Evolutionary conservation across 2,888 invertebrate species (phyloP).

Genomic region (Sicus ferrugineus): DNA sequence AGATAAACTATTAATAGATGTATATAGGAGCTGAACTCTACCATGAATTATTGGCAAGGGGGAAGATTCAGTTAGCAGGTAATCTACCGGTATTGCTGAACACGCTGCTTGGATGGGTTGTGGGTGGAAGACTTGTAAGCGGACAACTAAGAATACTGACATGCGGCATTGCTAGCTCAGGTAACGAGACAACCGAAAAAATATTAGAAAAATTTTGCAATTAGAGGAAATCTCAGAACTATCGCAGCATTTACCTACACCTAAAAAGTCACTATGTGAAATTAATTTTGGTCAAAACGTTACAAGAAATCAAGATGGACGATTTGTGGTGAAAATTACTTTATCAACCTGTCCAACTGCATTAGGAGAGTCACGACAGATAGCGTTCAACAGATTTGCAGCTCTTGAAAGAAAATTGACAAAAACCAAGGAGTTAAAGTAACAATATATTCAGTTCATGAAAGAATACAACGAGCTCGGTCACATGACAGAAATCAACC

Average conservation of each 20-base stretch:
- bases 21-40: neutral
- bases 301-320: neutral
- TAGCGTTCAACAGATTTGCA: too few species aligned
- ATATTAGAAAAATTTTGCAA: neutral
- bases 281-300: neutral
- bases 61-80: neutral
- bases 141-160: neutral
- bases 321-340: too few species aligned
- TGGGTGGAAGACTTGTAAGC: neutral
- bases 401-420: too few species aligned
- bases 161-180: neutral
- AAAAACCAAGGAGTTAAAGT: too few species aligned
- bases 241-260: neutral
- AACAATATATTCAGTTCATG: too few species aligned
- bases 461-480: too few species aligned
- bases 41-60: too few species aligned
- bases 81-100: neutral
- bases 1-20: neutral
- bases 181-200: neutral
- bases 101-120: neutral
- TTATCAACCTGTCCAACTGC: too few species aligned
- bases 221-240: neutral
- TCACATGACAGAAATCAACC: too few species aligned
- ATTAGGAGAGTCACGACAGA: too few species aligned
- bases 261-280: neutral